Evolutionary conservation across 2,797 vertebrate genomes (phyloP).

Genomic region (Poeciliopsis paucimaculata): DNA sequence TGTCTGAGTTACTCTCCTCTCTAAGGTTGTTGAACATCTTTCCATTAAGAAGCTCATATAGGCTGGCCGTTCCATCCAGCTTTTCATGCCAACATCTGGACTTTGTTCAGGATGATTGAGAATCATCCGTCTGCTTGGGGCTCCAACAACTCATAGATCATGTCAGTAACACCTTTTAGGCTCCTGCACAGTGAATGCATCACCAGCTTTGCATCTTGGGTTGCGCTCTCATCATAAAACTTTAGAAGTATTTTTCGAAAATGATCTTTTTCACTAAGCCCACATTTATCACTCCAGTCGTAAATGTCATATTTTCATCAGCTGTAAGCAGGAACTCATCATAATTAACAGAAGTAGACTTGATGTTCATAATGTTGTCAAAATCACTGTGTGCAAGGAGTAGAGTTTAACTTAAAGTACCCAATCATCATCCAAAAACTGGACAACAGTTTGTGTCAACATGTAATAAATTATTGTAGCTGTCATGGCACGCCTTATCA

Average conservation of each 20-base stretch:
- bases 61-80: not conserved
- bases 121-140: not conserved
- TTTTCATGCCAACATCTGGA: not conserved
- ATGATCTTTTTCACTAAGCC: not conserved
- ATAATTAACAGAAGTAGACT: not conserved
- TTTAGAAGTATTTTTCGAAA: not conserved
- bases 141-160: not conserved
- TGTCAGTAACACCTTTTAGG: not conserved
- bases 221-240: too few relatives aligned
- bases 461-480: not conserved
- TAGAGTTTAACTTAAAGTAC: not conserved
- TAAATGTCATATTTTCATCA: not conserved
- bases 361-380: not conserved
- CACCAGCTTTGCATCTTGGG: not conserved
- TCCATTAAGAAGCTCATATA: not conserved
- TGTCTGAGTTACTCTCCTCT: not conserved
- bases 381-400: not conserved
- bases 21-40: not conserved
- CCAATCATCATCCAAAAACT: not conserved
- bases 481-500: not conserved
- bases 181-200: not conserved
- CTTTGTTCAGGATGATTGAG: not conserved
- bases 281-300: not conserved
- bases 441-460: not conserved
- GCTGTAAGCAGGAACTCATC: not conserved